Percentiles rank a stretch among this genome's conserved stretches.
Conservation (phyloP, 1,140 invertebrate species). For the Chironomus striatipennis region DNA sequence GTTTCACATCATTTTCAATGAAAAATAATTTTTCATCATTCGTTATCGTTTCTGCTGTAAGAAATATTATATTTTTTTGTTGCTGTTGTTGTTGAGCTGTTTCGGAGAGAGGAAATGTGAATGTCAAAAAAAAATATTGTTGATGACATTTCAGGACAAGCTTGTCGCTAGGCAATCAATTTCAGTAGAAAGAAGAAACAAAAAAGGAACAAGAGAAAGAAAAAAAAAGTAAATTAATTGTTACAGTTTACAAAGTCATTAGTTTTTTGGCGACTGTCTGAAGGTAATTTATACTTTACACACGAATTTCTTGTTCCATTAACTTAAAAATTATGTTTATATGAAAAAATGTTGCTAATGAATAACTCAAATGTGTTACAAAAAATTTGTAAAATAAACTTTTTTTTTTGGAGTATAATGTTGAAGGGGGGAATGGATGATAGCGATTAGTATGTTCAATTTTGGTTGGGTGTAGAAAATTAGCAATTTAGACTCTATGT, state of each 20-base stretch:
- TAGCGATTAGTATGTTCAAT: too few species aligned
- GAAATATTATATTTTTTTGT: too few species aligned
- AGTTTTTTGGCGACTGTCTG: slow-evolving; percentile 2
- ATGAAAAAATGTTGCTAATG: too few species aligned
- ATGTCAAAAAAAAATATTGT: neutral
- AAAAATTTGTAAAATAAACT: neutral
- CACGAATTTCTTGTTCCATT: neutral
- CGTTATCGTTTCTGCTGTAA: neutral
- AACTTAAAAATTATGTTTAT: too few species aligned
- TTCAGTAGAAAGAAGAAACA: too few species aligned
- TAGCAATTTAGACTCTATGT: too few species aligned
- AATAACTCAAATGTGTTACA: neutral
- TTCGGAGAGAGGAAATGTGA: slow-evolving; percentile 1
- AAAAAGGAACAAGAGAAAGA: too few species aligned
- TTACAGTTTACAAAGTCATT: neutral
- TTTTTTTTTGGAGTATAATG: neutral
- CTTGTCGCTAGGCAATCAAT: neutral
- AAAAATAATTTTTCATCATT: neutral
- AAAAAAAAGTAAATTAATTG: neutral
- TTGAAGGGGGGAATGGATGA: neutral
- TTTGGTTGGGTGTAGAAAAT: too few species aligned
- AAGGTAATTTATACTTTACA: slow-evolving; percentile 2
- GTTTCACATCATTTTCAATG: neutral
- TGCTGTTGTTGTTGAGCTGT: neutral
- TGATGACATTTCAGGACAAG: slow-evolving; percentile 11